Evolutionary conservation across 1,140 invertebrate genomes (phyloP), one percentile per base, ranked within the genome.

Genomic region (Venustaconcha ellipsiformis): DNA sequence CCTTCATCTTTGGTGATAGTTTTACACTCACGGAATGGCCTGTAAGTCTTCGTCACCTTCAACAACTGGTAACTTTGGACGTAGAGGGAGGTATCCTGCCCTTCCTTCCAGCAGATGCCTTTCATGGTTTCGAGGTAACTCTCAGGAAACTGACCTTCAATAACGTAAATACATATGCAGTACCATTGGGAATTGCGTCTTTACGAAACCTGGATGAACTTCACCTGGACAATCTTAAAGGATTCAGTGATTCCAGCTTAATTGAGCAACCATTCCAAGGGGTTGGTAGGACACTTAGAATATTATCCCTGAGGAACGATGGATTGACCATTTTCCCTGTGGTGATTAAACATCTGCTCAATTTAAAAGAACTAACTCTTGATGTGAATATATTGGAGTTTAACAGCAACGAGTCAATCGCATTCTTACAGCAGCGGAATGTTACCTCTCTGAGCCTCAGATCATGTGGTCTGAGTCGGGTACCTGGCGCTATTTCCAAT

Each of bases 401-500:
- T 37, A 66, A 72, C 30, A 77, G 75, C 23, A 70, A 77, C 37
- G 75, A 77, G 37, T 70, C 75, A 1, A 77, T 77, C 17, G 60
- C 56, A 18, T 65, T 77, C 2, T 56, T 77, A 14, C 66, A 59
- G 6, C 59, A 68, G 8, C 26, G 70, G 14, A 63, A 77, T 62
- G 70, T 77, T 8, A 64, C 69, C n/a, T 56, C 26, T 8, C 23
- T 77, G 26, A 72, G 69, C 60, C 48, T 77, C 1, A 66, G 58
- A 30, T 59, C 67, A 30, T 77, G 75, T 59, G 67, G 62, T 57
- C 20, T 77, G n/a, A 77, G 72, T 20, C 26, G 75, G 3, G 65
- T 77, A 20, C 75, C 75, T n/a, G 75, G 75, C 4, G 75, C 69
- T 1, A 77, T 77, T n/a, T 77, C 75, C 11, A 65, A 77, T 48